A percentile compares a stretch with the other conserved stretches of the same genome.
Conservation (phyloP, 1,140 invertebrate genomes). For the Pseudomyrmex dendroicus region DNA sequence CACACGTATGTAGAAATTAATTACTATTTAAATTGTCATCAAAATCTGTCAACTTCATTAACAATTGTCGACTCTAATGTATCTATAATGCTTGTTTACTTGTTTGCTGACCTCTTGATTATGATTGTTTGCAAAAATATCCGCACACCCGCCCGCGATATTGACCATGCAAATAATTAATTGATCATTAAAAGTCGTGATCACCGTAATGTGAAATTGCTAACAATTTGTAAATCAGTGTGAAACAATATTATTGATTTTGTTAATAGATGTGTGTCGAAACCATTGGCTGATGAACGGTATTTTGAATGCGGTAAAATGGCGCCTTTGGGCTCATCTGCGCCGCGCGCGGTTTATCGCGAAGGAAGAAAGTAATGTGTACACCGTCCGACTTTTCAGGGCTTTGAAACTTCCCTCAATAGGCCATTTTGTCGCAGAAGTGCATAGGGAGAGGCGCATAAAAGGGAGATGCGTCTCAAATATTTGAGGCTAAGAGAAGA, state of each 20-base stretch:
- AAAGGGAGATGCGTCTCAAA: constrained; percentile 15
- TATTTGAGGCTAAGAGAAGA: constrained; percentile 18
- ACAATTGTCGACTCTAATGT: constrained; percentile 21
- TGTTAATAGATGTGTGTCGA: neutral
- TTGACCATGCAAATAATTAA: constrained; percentile 35
- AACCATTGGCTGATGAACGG: neutral
- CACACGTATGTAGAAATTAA: constrained; percentile 17
- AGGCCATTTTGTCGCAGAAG: neutral
- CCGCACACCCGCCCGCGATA: neutral
- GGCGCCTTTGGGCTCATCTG: neutral
- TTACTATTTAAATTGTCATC: constrained; percentile 3
- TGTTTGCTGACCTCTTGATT: constrained; percentile 8
- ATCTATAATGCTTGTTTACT: constrained; percentile 28
- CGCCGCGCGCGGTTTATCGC: neutral
- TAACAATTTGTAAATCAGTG: neutral
- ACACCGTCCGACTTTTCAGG: neutral
- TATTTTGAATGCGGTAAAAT: neutral
- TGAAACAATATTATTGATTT: neutral
- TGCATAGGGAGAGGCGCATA: neutral
- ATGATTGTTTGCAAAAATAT: constrained; percentile 21
- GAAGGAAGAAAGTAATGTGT: neutral
- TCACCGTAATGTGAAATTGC: neutral
- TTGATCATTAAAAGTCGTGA: constrained; percentile 22
- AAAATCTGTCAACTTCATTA: constrained; percentile 40
- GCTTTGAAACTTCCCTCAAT: constrained; percentile 2